Evolutionary conservation across 2,888 invertebrate genomes (phyloP), one percentile per base, ranked within the genome.

Genomic region (Ecliptopera silaceata): DNA sequence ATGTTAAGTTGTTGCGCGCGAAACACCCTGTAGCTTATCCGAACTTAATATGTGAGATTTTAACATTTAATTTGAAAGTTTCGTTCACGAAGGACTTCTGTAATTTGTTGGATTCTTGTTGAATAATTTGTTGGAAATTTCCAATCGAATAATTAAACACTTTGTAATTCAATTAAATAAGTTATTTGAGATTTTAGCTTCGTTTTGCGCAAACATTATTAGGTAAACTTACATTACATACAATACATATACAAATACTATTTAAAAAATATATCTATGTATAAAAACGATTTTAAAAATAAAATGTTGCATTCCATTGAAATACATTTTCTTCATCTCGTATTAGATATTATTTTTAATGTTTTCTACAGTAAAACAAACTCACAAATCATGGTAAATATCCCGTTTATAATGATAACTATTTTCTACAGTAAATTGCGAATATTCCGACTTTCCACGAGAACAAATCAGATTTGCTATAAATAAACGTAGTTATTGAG

Each of bases 21-120:
- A 31, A 31, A 13, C 57, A 48, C 5, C 48, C 48, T 58, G 45
- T 58, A 54, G 29, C 34, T 36, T 15, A 29, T 41, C 29, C 34
- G 44, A 64, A 59, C 56, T 57, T 64, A 59, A 64, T 64, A 64
- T 61, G 61, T 59, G 59, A 64, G 47, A 62, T 61, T 64, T 64
- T 64, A 48, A 59, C 60, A 57, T 61, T 53, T 61, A 57, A 60
- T 60, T 57, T 55, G 39, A 17, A 15, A 61, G 56, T 56, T 55
- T 45, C 36, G 36, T 36, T 48, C 39, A 31, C 11, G 39, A 57
- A 55, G 45, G 49, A 63, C 56, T 62, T 59, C 45, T 54, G 55
- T 50, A 60, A 54, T 31, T 32, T 54, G 34, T 42, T 34, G 20
- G 26, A 46, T 26, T 34, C 18, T 15, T 39, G 38, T 57, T 36